Evolutionary conservation across 2,797 vertebrate genomes (phyloP).

Genomic region (Pangasius krempfi): DNA sequence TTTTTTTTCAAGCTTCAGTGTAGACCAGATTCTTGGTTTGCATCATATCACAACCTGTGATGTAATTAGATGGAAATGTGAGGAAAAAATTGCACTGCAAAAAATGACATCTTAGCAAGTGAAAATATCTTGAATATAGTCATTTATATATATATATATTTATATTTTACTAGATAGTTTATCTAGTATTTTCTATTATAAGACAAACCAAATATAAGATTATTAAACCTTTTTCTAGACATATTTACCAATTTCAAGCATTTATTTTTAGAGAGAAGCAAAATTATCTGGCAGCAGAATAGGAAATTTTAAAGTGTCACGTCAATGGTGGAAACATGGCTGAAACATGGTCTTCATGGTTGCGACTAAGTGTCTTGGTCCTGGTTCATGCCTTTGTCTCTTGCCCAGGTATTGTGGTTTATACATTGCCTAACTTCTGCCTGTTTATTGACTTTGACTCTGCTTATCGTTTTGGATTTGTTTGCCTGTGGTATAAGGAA

Average conservation of each 20-base stretch:
- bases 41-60: conserved; percentile 45
- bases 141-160: too few species aligned
- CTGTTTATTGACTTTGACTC: conserved; percentile 2
- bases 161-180: too few species aligned
- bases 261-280: not conserved
- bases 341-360: not conserved
- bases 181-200: not conserved
- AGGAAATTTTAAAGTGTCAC: not conserved
- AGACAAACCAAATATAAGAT: not conserved
- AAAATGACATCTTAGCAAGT: not conserved
- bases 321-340: not conserved
- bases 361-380: not conserved
- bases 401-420: not conserved
- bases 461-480: too few species aligned
- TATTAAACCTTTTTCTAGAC: not conserved
- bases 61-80: conserved; percentile 32
- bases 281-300: not conserved
- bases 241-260: too few species aligned
- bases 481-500: not conserved
- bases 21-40: conserved; percentile 20
- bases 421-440: not conserved
- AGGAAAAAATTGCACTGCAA: not conserved
- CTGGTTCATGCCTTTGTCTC: not conserved
- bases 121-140: not conserved
- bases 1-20: conserved; percentile 10